Percentiles rank a stretch among this genome's conserved stretches.
These are phyloP conservation scores for Lycorma delicatula DNA, from an alignment of 1,140 invertebrate genomes.

Conservation along the genomic window DNA sequence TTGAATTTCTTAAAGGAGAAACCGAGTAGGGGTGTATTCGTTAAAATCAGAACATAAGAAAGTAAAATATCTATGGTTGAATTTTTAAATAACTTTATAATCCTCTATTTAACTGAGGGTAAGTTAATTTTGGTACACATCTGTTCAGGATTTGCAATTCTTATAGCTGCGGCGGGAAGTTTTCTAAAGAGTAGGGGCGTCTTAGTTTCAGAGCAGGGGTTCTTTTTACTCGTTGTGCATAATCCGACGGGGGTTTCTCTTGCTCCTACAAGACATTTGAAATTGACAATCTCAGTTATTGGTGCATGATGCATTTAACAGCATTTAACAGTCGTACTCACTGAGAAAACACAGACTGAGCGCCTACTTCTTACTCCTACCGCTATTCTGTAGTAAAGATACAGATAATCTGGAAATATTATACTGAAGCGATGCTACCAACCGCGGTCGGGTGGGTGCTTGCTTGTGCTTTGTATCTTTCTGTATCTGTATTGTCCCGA, in stretches of 20 bases:
- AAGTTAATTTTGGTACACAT: slow-evolving; percentile 2
- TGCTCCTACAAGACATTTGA: neutral
- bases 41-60: slow-evolving; percentile 4
- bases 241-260: neutral
- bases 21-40: neutral
- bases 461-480: too few species aligned
- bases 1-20: neutral
- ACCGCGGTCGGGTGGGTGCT: too few species aligned
- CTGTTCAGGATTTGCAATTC: slow-evolving; percentile 4
- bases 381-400: too few species aligned
- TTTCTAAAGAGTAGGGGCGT: neutral
- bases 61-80: neutral
- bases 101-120: neutral
- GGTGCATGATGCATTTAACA: slow-evolving; percentile 3
- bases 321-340: too few species aligned
- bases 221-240: neutral
- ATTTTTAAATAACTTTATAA: slow-evolving; percentile 7
- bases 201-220: neutral
- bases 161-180: neutral
- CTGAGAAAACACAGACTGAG: too few species aligned
- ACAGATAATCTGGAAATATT: too few species aligned
- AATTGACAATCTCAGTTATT: neutral
- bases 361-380: too few species aligned
- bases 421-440: too few species aligned
- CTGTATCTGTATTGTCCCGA: too few species aligned